These are phyloP conservation scores for Cyphomyrus plagiostoma DNA, from an alignment of 2,113 vertebrate genomes.

Conservation along the genomic window DNA sequence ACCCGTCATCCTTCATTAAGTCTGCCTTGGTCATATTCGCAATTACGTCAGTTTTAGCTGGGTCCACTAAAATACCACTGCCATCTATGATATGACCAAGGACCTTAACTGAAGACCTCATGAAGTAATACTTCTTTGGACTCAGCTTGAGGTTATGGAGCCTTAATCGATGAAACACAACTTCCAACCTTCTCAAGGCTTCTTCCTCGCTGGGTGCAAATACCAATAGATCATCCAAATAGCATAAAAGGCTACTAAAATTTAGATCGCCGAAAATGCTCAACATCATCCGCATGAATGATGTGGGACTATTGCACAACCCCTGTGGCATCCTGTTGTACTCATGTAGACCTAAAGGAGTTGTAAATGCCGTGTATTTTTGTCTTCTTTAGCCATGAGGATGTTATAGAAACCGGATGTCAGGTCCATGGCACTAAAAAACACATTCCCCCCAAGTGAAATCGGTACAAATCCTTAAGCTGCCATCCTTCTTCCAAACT, in stretches of 20 bases:
- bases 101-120: neutral
- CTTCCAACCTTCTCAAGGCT: neutral
- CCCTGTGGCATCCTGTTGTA: neutral
- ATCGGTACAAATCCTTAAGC: no score
- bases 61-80: neutral
- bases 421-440: slow-evolving; percentile 5
- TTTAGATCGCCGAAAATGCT: neutral
- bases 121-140: neutral
- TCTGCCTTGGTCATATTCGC: neutral
- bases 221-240: neutral
- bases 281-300: neutral
- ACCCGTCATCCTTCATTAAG: neutral
- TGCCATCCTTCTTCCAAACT: no score
- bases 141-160: neutral
- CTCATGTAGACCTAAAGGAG: neutral
- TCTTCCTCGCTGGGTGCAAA: neutral
- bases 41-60: neutral
- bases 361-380: neutral
- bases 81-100: neutral
- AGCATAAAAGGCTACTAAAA: neutral
- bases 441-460: neutral
- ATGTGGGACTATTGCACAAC: neutral
- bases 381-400: neutral
- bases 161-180: neutral
- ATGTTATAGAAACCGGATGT: slow-evolving; percentile 2